Evolutionary conservation across 2,797 vertebrate genomes (phyloP), one percentile per base, ranked within the genome.

Genomic region (Champsocephalus esox): DNA sequence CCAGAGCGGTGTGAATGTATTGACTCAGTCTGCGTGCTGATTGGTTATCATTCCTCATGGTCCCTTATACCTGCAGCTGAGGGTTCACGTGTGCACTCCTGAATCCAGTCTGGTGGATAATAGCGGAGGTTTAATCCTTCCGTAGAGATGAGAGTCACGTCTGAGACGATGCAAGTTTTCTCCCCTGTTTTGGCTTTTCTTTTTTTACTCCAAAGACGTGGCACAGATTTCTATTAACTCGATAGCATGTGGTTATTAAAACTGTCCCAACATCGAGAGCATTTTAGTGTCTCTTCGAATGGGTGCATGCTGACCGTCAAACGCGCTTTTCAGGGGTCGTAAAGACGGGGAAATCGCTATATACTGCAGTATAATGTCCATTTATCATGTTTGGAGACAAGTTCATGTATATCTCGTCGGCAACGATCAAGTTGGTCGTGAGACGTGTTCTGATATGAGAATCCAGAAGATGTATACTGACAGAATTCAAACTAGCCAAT

Each of bases 101-200:
- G 78, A 84, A 86, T 89, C 55, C 38, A 21, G 17, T 28, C 11
- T 0, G 10, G 0, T 45, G 81, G 84, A 83, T 89, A 66, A 89
- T 75, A n/a, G 34, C 45, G 12, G 17, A 3, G n/a, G 16, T 75
- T 51, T 85, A 87, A 87, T 88, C 82, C 66, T 48, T 24, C 43
- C 16, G 16, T 45, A 3, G 49, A 34, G 21, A 46, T 0, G 3
- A n/a, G 1, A 73, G 67, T 81, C 81, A 87, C 80, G 77, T 52
- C 56, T 46, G 9, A 67, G 17, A 28, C 28, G 24, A 44, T 32
- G 43, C 38, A 1, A 2, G 17, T 44, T 24, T 14, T 17, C 12
- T n/a, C 12, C 9, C 5, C 32, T 28, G 34, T 34, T 54, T 56
- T 54, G 38, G 38, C 8, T 48, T 17, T 3, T 5, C 28, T 28